A percentile compares a stretch with the other conserved stretches of the same genome.
These are phyloP conservation scores for Camptogramma bilineatum DNA, from an alignment of 2,888 invertebrate genomes.

Conservation along the genomic window DNA sequence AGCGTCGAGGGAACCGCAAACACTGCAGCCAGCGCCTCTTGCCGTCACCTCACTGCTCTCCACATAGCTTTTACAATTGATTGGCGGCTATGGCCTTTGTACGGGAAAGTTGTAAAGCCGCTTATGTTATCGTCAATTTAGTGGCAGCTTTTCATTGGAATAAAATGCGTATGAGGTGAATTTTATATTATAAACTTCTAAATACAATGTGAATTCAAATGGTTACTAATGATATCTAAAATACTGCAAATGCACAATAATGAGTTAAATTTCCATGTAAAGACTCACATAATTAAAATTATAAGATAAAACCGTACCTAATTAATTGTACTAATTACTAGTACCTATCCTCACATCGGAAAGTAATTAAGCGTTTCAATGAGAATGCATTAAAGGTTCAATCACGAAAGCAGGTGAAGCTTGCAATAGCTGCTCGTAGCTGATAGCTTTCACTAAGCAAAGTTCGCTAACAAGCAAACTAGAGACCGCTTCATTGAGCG, in stretches of 20 bases:
- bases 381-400: conserved; percentile 22
- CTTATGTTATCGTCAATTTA: background rate
- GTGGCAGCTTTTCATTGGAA: background rate
- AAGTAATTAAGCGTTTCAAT: conserved; percentile 12
- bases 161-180: background rate
- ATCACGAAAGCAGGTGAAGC: conserved; percentile 25
- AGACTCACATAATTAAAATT: background rate
- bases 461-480: conserved; percentile 50
- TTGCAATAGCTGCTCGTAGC: conserved; percentile 35
- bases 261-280: background rate
- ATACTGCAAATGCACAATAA: background rate
- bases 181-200: background rate
- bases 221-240: background rate
- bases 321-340: background rate
- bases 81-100: conserved; percentile 2
- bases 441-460: conserved; percentile 44
- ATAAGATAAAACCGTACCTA: background rate
- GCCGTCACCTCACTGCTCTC: conserved; percentile 20
- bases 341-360: background rate
- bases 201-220: background rate
- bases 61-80: conserved; percentile 7
- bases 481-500: conserved; percentile 41
- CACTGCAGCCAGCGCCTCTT: conserved; percentile 23
- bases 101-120: background rate
- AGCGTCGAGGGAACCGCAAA: conserved; percentile 37